These are phyloP conservation scores for Drosophila auraria DNA, from an alignment of 1,140 invertebrate genomes.

Conservation along the genomic window DNA sequence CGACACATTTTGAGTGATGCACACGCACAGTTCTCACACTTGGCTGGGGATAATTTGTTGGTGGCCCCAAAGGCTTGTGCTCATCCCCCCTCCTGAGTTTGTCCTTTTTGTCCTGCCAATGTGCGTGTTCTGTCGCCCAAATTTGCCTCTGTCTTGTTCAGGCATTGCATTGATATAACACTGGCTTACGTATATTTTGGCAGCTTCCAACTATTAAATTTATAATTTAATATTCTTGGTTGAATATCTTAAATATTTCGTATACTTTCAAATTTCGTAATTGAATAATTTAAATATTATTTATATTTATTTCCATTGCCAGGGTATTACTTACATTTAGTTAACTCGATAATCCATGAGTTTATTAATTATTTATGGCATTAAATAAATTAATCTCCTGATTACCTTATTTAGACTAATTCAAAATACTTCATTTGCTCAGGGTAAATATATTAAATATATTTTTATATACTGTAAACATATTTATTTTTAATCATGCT, in stretches of 20 bases:
- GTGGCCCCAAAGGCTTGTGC: conserved; percentile 48
- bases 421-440: neutral
- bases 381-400: neutral
- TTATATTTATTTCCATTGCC: neutral
- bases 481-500: neutral
- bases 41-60: conserved; percentile 73
- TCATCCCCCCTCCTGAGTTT: conserved; percentile 24
- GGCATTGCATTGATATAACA: conserved; percentile 39
- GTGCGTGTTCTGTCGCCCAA: conserved; percentile 31
- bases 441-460: too few species aligned
- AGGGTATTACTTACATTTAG: too few species aligned
- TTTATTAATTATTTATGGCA: neutral
- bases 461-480: neutral
- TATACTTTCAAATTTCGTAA: too few species aligned
- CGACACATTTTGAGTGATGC: conserved; percentile 76
- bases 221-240: neutral
- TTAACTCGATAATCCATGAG: neutral
- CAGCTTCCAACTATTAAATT: neutral
- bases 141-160: conserved; percentile 13
- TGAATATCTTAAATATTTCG: neutral
- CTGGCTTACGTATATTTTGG: neutral
- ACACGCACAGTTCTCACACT: conserved; percentile 70
- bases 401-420: neutral
- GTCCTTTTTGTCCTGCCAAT: conserved; percentile 41
- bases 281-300: neutral